Base-by-base conservation (phyloP, 2,888 invertebrate genomes). In the Eurois occulta region DNA sequence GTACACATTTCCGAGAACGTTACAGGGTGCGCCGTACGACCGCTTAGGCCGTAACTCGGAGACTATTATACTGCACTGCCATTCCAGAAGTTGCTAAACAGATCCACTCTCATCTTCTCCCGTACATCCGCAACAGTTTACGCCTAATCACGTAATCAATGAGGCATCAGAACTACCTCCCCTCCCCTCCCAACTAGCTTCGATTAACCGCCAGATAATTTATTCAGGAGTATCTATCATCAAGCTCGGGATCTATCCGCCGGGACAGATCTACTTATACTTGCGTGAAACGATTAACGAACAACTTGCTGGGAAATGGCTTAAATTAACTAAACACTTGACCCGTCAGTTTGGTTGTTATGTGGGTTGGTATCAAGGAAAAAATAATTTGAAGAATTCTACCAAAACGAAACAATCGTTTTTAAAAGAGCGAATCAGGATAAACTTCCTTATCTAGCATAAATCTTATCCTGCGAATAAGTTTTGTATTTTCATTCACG, bases 181-280 rank as follows among this genome's bases (percentile, higher is more conserved):
- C 85, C 87, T 87, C 91, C 41, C 32, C 86, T 85, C 87, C 91
- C 91, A 81, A 89, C 90, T 80, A 88, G 89, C 88, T 88, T 89
- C 91, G 90, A 91, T 93, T 92, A 92, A 88, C 91, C 88, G 86
- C 72, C 80, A 46, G 85, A 91, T 95, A 93, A 95, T 94, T 92
- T 94, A 95, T 95, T 94, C 95, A 94, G 88, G 84, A 87, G 86
- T 90, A 92, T 93, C 93, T 91, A 93, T 95, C 94, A 94, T 94
- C 92, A 84, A 87, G 85, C 78, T 65, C 58, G 76, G 75, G 91
- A 93, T 93, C 92, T 89, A 91, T 93, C 93, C 92, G 92, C 67
- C 5, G 91, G 90, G 93, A 85, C 67, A 82, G 87, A 83, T 89
- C 90, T 89, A 88, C 89, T 91, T 92, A 91, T 88, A 90, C 90